Conservation (phyloP, 2,113 vertebrate species). For the Xerus inauris region DNA sequence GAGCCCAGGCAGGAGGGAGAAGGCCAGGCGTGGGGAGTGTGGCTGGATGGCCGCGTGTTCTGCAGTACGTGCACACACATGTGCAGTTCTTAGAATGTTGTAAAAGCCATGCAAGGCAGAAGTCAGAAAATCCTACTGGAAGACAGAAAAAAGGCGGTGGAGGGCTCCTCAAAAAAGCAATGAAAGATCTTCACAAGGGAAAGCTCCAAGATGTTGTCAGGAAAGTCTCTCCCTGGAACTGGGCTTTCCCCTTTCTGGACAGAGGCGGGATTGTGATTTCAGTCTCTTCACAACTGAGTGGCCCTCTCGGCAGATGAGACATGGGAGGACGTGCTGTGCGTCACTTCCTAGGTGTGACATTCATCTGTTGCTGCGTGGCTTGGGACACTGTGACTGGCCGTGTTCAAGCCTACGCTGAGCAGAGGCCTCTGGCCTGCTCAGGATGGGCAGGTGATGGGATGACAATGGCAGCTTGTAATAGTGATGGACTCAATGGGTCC, state of each 20-base stretch:
- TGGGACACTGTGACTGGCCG: neutral
- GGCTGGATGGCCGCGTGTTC: neutral
- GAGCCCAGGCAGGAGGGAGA: neutral
- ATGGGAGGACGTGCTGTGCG: too few relatives aligned
- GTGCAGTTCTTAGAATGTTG: neutral
- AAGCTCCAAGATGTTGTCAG: neutral
- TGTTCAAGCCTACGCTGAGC: accelerated
- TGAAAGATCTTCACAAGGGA: neutral
- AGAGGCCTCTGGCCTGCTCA: too few relatives aligned
- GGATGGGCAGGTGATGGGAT: accelerated
- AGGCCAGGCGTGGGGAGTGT: accelerated
- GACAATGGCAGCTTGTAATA: neutral
- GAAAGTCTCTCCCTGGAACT: neutral
- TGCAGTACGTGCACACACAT: too few relatives aligned
- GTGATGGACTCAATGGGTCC: neutral
- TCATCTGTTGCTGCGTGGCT: neutral
- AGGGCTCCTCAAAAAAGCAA: neutral
- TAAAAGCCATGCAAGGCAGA: neutral
- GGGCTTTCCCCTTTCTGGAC: neutral
- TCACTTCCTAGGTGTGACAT: neutral
- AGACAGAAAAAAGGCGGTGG: neutral
- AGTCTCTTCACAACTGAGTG: neutral
- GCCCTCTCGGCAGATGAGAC: neutral
- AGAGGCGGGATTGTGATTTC: neutral
- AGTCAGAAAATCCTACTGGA: neutral